Evolutionary conservation across 2,797 vertebrate species (phyloP).

Genomic region (Onychomys torridus): DNA sequence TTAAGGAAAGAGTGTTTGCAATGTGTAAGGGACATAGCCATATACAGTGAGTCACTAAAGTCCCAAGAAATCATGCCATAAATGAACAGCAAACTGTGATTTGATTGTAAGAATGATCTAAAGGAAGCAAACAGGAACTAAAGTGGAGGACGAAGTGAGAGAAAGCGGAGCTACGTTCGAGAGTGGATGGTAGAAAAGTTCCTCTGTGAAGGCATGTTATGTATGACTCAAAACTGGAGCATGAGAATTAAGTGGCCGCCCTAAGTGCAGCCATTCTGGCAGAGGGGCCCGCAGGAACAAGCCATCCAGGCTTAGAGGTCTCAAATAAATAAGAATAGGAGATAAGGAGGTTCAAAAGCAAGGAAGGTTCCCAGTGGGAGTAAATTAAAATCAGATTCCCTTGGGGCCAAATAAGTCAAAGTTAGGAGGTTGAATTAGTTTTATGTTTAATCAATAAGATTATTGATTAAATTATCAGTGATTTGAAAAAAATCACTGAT

Average conservation of each 20-base stretch:
- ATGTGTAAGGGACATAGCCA: conserved; percentile 44
- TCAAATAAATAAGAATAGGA: not conserved
- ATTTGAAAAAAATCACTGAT: not conserved
- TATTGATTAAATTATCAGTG: not conserved
- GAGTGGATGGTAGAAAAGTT: not conserved
- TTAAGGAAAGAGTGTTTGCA: not conserved
- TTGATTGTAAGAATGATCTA: conserved; percentile 2
- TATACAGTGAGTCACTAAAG: not conserved
- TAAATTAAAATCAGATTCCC: conserved; percentile 42
- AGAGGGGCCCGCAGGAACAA: not conserved
- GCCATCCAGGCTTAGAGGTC: not conserved
- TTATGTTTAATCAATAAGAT: not conserved
- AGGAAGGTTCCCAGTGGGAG: not conserved
- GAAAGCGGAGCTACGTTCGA: not conserved
- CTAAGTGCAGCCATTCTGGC: not conserved
- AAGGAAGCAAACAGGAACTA: conserved; percentile 42
- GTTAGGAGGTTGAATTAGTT: conserved; percentile 32
- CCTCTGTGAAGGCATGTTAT: not conserved
- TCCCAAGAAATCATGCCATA: conserved; percentile 4
- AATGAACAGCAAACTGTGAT: not conserved
- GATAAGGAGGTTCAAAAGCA: not conserved
- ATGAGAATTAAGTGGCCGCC: conserved; percentile 7
- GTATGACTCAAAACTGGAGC: conserved; percentile 16
- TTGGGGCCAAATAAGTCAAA: not conserved
- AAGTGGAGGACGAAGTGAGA: not conserved